phyloP scores from a whole-genome alignment of 2,113 vertebrate genomes.

The Scytalopus superciliaris region DNA sequence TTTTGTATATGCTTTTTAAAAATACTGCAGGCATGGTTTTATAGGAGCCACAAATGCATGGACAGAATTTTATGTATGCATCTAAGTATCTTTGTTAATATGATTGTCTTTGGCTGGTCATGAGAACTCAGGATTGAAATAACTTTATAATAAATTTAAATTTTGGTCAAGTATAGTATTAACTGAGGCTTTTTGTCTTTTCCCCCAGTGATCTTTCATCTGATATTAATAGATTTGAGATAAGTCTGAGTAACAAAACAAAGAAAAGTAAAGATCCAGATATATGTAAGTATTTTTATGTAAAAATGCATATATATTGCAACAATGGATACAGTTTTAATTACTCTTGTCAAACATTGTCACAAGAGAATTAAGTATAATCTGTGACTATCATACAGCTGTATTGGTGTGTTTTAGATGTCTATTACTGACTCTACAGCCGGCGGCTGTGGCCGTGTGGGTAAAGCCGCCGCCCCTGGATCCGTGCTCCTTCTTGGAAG shows the following conservation, averaged over 20 bases:
- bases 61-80: not conserved
- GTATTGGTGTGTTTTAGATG: not conserved
- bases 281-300: constrained; percentile 87
- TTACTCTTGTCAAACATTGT: not conserved
- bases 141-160: not conserved
- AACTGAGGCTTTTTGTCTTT: constrained; percentile 56
- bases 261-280: constrained; percentile 99
- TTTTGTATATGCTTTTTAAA: not conserved
- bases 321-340: not conserved
- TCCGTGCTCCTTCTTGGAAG: no score
- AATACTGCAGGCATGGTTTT: not conserved
- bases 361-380: not conserved
- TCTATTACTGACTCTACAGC: no score
- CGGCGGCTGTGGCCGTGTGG: no score
- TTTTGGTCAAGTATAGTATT: not conserved
- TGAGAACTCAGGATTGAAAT: not conserved
- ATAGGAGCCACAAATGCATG: not conserved
- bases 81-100: not conserved
- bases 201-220: constrained; percentile 91
- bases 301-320: not conserved
- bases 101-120: not conserved
- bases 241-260: constrained; percentile 98
- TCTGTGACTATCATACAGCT: not conserved
- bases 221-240: constrained; percentile 99
- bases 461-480: no score